These are phyloP conservation scores for Galerucella calmariensis DNA, from an alignment of 2,888 invertebrate genomes.

Conservation along the genomic window DNA sequence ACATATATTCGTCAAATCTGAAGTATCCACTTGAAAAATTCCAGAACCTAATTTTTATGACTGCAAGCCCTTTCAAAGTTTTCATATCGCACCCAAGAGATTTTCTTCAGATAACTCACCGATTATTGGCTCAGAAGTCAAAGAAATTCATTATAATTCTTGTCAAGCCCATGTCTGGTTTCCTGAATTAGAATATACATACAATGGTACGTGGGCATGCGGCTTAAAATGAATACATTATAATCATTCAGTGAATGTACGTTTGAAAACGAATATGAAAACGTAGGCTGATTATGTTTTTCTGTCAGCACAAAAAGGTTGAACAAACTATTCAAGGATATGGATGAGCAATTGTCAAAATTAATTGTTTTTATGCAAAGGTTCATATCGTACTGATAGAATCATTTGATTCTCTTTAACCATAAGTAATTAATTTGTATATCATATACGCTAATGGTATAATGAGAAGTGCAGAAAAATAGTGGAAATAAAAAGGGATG, in stretches of 20 bases:
- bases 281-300: neutral
- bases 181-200: conserved; percentile 42
- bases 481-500: no score
- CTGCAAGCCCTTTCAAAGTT: conserved; percentile 26
- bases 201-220: conserved; percentile 39
- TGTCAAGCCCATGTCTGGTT: conserved; percentile 40
- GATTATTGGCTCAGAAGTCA: conserved; percentile 12
- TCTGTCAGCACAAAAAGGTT: neutral
- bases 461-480: no score
- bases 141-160: conserved; percentile 36
- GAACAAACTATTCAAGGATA: conserved; percentile 15
- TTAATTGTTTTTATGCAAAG: neutral
- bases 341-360: neutral
- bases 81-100: conserved; percentile 11
- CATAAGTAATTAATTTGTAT: no score
- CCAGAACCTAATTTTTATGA: conserved; percentile 12
- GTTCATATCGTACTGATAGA: no score
- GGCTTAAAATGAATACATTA: conserved; percentile 12
- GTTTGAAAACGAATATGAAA: conserved; percentile 18
- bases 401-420: no score
- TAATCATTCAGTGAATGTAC: neutral
- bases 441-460: no score
- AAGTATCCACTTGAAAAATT: conserved; percentile 34
- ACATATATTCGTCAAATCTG: conserved; percentile 20
- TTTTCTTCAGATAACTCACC: conserved; percentile 1